Evolutionary conservation across 1,140 invertebrate species (phyloP).

Genomic region (Drosophila miranda): DNA sequence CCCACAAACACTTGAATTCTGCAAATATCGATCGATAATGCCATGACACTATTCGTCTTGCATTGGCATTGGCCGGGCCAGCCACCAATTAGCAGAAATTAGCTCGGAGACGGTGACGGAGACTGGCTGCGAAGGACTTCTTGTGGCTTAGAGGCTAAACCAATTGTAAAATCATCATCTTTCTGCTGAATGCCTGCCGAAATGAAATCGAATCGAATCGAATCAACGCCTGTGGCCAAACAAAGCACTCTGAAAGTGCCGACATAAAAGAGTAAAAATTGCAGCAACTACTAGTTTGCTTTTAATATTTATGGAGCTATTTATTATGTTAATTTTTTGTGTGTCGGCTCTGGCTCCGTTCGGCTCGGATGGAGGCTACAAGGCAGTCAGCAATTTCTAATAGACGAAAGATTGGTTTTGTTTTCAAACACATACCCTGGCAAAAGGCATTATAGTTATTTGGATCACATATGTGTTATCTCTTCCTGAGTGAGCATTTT

Average conservation of each 20-base stretch:
- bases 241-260: neutral
- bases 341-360: neutral
- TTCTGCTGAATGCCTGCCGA: slow-evolving; percentile 17
- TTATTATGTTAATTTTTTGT: slow-evolving; percentile 56
- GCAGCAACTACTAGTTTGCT: slow-evolving; percentile 46
- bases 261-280: slow-evolving; percentile 31
- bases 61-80: no score
- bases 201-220: slow-evolving; percentile 3
- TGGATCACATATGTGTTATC: no score
- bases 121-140: neutral
- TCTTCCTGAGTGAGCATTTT: no score
- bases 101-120: slow-evolving; percentile 8
- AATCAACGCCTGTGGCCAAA: slow-evolving; percentile 15
- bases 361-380: no score
- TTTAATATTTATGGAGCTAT: slow-evolving; percentile 59
- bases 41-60: no score
- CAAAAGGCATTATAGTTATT: no score
- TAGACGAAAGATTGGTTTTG: neutral
- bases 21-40: no score
- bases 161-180: slow-evolving; percentile 47
- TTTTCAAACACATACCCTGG: no score
- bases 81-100: slow-evolving; percentile 34
- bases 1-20: no score
- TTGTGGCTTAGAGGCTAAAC: slow-evolving; percentile 41
- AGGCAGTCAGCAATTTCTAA: slow-evolving; percentile 22